Base-by-base conservation (phyloP, 92 coral and sea anemone genomes). In the Ricordea florida region DNA sequence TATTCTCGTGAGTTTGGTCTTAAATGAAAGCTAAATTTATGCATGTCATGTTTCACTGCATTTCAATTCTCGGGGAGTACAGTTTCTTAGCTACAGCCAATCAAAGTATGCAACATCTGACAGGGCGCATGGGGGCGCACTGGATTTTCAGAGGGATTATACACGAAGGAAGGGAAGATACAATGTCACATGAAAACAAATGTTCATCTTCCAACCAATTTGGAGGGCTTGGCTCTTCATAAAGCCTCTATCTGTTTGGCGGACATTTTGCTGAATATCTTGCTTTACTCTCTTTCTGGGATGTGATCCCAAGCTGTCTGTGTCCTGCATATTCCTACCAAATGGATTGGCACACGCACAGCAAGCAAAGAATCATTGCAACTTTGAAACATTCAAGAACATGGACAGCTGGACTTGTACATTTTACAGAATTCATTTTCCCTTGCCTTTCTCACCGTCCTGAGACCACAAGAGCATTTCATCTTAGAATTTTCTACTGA, bases 401-500 rank as follows among this genome's bases (percentile, higher is more conserved):
- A 74, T 14, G 68, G 70, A 32, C 83, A 63, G 64, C 48, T 33
- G 7, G 75, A 76, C 27, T 42, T 50, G 28, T 74, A 76, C 1
- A 13, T n/a, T 66, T 65, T 63, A 66, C 83, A 76, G 62, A 76
- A 76, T 34, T 66, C 71, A 34, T 23, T 77, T 27, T 57, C 50
- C 37, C 49, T 26, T 49, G 45, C 36, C 62, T 42, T 48, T 44
- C 69, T 43, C 10, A 66, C 56, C 13, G 23, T 37, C 56, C 83
- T 74, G 57, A 58, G 75, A 57, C 83, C 75, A 65, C 83, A 77
- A 37, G 62, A 49, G 23, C 81, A 74, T 47, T 42, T 30, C 24
- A 62, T 24, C 49, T 74, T 37, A 60, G 1, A 28, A 46, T 58
- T 58, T 46, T 58, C 43, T 42, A 33, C 37, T 33, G 45, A 18